These are phyloP conservation scores for Parauchenoglanis punctatus DNA, from an alignment of 2,797 vertebrate genomes.

Conservation along the genomic window DNA sequence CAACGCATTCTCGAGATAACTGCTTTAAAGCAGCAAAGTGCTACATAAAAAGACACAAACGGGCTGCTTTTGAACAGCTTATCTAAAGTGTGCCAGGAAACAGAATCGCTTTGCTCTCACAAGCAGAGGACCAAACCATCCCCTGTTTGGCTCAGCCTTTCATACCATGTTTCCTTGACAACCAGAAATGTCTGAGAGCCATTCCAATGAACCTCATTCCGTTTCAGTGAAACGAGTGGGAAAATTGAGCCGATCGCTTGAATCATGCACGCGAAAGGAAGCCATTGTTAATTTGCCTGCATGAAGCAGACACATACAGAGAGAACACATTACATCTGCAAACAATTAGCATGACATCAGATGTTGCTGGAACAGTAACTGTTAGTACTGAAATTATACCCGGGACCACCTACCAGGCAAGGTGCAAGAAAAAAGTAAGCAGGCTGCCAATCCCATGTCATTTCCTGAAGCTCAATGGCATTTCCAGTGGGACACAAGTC, in stretches of 20 bases:
- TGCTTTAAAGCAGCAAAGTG: slow-evolving; percentile 29
- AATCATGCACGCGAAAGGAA: slow-evolving; percentile 40
- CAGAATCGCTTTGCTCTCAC: slow-evolving; percentile 43
- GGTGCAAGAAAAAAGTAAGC: slow-evolving; percentile 36
- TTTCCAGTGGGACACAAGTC: slow-evolving; percentile 34
- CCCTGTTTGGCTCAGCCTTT: slow-evolving; percentile 50
- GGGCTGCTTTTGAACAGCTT: slow-evolving; percentile 47
- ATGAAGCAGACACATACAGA: slow-evolving; percentile 26
- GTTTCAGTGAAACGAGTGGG: slow-evolving; percentile 52
- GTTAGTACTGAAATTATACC: slow-evolving; percentile 49
- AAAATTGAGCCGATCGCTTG: slow-evolving; percentile 44
- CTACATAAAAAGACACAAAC: slow-evolving; percentile 20
- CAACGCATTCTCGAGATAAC: slow-evolving; percentile 35
- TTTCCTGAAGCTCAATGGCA: slow-evolving; percentile 26
- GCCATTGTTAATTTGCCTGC: slow-evolving; percentile 49
- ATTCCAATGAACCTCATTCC: slow-evolving; percentile 46
- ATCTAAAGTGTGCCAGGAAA: slow-evolving; percentile 50
- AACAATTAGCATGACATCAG: slow-evolving; percentile 62
- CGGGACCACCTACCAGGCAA: slow-evolving; percentile 47
- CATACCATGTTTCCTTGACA: slow-evolving; percentile 59
- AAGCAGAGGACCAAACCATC: slow-evolving; percentile 42
- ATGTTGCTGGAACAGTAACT: slow-evolving; percentile 41
- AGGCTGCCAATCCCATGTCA: slow-evolving; percentile 39
- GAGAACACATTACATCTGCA: slow-evolving; percentile 55
- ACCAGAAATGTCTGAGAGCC: slow-evolving; percentile 49